These are phyloP conservation scores for Lanius ludovicianus DNA, from an alignment of 2,113 vertebrate genomes.

Conservation along the genomic window DNA sequence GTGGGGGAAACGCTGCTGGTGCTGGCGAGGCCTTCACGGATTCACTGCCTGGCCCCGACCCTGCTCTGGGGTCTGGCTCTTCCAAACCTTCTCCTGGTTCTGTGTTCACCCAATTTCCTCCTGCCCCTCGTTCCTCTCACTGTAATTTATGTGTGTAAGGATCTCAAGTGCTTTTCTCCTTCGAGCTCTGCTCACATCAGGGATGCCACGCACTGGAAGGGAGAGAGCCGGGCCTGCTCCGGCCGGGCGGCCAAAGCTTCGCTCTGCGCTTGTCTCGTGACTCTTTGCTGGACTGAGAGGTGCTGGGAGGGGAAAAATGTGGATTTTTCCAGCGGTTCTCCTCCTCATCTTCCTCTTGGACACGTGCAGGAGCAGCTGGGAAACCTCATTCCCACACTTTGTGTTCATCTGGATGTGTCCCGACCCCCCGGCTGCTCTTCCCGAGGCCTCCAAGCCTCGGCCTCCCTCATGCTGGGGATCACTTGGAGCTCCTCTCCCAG, in stretches of 20 bases:
- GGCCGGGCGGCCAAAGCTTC: background rate
- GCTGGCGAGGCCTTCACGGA: background rate
- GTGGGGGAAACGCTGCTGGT: background rate
- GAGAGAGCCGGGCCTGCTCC: slow-evolving; percentile 18
- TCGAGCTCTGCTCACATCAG: slow-evolving; percentile 39
- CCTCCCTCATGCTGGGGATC: background rate
- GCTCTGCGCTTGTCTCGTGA: background rate
- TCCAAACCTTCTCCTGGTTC: background rate
- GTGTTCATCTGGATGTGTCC: slow-evolving; percentile 21
- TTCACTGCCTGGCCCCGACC: background rate
- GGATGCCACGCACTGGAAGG: slow-evolving; percentile 50
- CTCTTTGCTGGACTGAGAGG: slow-evolving; percentile 1
- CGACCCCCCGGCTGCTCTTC: background rate
- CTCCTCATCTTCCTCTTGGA: slow-evolving; percentile 7
- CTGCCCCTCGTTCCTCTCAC: background rate
- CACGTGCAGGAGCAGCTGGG: slow-evolving; percentile 19
- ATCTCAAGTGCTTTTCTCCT: slow-evolving; percentile 58
- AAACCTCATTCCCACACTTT: background rate
- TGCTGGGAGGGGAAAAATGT: background rate
- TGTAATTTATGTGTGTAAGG: slow-evolving; percentile 60
- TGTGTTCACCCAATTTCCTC: background rate
- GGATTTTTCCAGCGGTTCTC: background rate
- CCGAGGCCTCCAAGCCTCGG: background rate
- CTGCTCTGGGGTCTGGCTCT: background rate
- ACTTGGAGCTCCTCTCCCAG: background rate